Evolutionary conservation across 2,113 vertebrate genomes (phyloP), one percentile per base, ranked within the genome.

Genomic region (Semicossyphus pulcher): DNA sequence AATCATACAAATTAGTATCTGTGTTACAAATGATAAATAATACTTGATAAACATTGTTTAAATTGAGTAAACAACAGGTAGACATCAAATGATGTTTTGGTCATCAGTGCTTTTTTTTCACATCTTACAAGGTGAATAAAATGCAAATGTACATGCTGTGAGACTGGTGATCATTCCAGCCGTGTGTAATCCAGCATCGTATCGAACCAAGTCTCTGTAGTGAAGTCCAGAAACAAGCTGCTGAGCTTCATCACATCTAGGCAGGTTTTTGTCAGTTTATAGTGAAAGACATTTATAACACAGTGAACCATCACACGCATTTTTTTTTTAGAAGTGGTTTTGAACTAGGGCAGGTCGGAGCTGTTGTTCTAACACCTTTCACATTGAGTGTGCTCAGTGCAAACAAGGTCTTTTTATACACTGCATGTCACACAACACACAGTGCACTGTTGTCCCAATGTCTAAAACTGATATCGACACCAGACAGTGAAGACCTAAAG

Each of bases 1-100:
- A 92, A 85, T 86, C 72, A 88, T 93, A 93, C 85, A 93, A 93
- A 93, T 90, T 73, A 78, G 72, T 83, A 79, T 84, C 59, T 77
- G 83, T 88, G 86, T 86, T 91, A 91, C 84, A 92, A 90, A 91
- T 80, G 68, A 92, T 88, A 88, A 88, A 90, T 87, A 89, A 89
- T 81, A 87, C 77, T 61, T 76, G 52, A 69, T 60, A 83, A 83
- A 88, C 72, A 86, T 72, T 72, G 77, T 75, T 77, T 57, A 51
- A 72, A 78, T 83, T 58, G 72, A 85, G 89, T 88, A 90, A 88
- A 91, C 76, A 85, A 73, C 81, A 86, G 72, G 34, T 58, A 71
- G 61, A 89, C 83, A 88, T 76, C 72, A 52, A 75, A 37, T 76
- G 15, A 76, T 67, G 66, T 84, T 89, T 89, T 90, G 86, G 86